These are phyloP conservation scores for Buphagus erythrorhynchus DNA, from an alignment of 2,797 vertebrate genomes.

Conservation along the genomic window DNA sequence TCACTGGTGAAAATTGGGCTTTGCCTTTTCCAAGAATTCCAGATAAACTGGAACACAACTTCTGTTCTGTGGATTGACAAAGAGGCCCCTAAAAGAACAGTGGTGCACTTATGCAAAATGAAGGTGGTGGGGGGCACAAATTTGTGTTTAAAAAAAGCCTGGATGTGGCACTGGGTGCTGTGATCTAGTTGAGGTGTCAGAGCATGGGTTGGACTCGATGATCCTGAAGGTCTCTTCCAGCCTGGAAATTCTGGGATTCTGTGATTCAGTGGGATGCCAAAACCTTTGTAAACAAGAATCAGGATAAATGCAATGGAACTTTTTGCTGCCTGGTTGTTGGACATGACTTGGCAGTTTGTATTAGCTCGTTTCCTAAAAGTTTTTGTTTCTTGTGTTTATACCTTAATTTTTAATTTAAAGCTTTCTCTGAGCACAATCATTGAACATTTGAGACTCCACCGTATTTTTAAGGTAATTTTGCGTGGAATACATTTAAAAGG, in stretches of 20 bases:
- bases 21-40: background rate
- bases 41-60: background rate
- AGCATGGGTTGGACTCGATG: too few species aligned
- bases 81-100: background rate
- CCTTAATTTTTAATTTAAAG: background rate
- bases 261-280: too few species aligned
- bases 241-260: too few species aligned
- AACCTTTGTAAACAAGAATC: background rate
- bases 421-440: background rate
- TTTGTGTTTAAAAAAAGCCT: too few species aligned
- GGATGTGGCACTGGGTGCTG: too few species aligned
- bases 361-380: background rate
- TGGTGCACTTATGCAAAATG: background rate
- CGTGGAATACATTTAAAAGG: background rate
- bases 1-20: background rate
- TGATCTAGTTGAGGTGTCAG: too few species aligned
- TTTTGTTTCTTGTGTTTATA: background rate
- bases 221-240: too few species aligned
- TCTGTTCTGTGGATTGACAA: background rate
- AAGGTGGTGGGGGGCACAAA: background rate
- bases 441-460: background rate
- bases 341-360: background rate
- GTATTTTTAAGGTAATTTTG: background rate
- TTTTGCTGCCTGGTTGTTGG: background rate
- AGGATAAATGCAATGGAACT: background rate